Conservation (phyloP, 2,113 vertebrate genomes). For the Sterna hirundo region DNA sequence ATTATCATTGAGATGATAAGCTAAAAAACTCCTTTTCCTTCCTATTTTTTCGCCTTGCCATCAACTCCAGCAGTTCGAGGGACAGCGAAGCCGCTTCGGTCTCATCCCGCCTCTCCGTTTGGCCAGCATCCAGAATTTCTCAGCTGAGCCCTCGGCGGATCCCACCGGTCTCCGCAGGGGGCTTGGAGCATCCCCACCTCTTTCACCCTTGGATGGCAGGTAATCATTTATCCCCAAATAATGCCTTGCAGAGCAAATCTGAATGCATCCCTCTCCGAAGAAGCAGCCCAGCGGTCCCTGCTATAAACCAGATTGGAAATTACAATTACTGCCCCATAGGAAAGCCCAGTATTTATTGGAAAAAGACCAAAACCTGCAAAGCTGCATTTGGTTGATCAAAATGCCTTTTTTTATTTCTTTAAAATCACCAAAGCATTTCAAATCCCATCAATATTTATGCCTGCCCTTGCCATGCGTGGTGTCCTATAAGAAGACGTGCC, state of each 20-base stretch:
- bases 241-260: neutral
- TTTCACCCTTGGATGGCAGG: accelerated
- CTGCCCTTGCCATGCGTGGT: neutral
- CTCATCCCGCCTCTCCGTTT: neutral
- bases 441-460: neutral
- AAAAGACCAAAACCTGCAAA: neutral
- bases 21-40: neutral
- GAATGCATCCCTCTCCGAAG: accelerated
- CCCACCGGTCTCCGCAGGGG: neutral
- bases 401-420: neutral
- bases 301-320: accelerated
- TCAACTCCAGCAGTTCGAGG: accelerated
- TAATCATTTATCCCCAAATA: neutral
- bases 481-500: neutral
- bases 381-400: neutral
- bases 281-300: neutral
- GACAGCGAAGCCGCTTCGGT: neutral
- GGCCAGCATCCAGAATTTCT: neutral
- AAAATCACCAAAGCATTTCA: neutral
- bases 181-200: neutral
- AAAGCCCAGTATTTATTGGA: neutral
- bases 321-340: neutral
- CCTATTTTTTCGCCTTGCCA: neutral
- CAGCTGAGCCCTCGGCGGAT: neutral
- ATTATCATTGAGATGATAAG: neutral